These are phyloP conservation scores for Tetramorium simillimum DNA, from an alignment of 1,140 invertebrate species.

Conservation along the genomic window DNA sequence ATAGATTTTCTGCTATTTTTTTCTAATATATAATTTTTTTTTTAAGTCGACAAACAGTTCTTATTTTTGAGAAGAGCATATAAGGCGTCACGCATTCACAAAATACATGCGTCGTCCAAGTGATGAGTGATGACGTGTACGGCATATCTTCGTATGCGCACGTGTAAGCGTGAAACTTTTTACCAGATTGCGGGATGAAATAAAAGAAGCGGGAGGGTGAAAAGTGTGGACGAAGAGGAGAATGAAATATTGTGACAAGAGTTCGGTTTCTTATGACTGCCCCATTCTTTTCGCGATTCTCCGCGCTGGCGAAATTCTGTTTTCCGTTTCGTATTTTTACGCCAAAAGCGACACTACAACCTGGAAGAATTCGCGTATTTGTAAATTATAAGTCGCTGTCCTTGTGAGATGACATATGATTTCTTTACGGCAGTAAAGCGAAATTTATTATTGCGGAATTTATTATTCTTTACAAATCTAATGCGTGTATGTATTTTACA, in stretches of 20 bases:
- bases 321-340: conserved; percentile 49
- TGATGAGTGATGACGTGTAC: neutral
- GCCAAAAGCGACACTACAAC: neutral
- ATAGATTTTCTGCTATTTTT: neutral
- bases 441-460: neutral
- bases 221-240: conserved; percentile 17
- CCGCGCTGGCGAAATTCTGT: neutral
- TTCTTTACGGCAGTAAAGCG: neutral
- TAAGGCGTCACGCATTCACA: neutral
- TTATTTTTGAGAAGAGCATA: neutral
- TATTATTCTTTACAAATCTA: neutral
- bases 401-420: neutral
- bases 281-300: conserved; percentile 11
- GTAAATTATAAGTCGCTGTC: conserved; percentile 16
- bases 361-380: neutral
- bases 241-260: conserved; percentile 27
- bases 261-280: conserved; percentile 13
- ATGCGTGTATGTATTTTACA: neutral
- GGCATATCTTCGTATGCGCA: neutral
- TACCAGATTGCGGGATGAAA: conserved; percentile 28
- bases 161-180: conserved; percentile 14
- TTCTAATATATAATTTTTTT: neutral
- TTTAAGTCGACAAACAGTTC: neutral
- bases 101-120: neutral
- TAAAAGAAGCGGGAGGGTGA: conserved; percentile 8